phyloP scores from a whole-genome alignment of 2,888 invertebrate genomes.

The Hemicrepidius hirtus region DNA sequence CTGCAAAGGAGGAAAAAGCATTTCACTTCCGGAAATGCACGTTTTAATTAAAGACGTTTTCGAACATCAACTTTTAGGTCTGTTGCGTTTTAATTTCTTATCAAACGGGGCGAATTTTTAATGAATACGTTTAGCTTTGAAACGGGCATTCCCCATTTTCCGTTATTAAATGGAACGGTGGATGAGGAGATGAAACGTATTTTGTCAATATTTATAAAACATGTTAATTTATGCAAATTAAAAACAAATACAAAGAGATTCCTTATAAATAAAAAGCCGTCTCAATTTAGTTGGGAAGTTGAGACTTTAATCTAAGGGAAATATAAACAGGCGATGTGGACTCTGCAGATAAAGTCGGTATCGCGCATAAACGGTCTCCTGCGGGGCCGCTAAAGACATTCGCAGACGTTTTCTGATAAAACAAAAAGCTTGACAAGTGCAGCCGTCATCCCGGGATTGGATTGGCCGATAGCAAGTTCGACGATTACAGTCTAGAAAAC shows the following conservation, averaged over 20 bases:
- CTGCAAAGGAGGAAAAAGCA: not conserved
- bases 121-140: constrained; percentile 41
- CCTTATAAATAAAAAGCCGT: constrained; percentile 42
- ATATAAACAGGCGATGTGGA: constrained; percentile 60
- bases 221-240: constrained; percentile 54
- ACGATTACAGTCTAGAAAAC: constrained; percentile 69
- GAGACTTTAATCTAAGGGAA: constrained; percentile 49
- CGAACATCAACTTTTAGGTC: constrained; percentile 33
- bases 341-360: constrained; percentile 50
- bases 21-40: constrained; percentile 14
- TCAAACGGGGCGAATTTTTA: constrained; percentile 42
- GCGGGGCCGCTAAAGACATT: constrained; percentile 62
- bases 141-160: constrained; percentile 26
- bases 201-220: constrained; percentile 39
- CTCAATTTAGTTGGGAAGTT: constrained; percentile 41
- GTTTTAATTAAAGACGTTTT: constrained; percentile 34
- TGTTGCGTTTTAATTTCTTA: constrained; percentile 39
- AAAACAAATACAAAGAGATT: constrained; percentile 53
- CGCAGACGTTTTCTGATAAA: constrained; percentile 66
- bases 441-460: constrained; percentile 61
- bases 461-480: constrained; percentile 66
- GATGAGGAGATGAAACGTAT: constrained; percentile 41
- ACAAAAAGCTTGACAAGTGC: constrained; percentile 69
- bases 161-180: constrained; percentile 19
- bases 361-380: constrained; percentile 52